phyloP scores from a whole-genome alignment of 2,797 vertebrate species.

The Hemibagrus guttatus region DNA sequence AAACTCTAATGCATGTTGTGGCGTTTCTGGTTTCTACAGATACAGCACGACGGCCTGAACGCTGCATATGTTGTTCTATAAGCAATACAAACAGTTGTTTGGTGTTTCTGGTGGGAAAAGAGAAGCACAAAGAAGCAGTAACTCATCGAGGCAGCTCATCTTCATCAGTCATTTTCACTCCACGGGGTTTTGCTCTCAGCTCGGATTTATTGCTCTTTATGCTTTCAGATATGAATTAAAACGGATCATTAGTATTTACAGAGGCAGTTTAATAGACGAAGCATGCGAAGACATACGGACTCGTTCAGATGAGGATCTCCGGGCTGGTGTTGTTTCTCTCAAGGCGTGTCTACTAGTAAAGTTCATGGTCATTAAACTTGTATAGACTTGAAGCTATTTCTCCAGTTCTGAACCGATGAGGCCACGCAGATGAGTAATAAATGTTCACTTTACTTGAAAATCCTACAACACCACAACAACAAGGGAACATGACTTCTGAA shows the following conservation, averaged over 20 bases:
- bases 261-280: neutral
- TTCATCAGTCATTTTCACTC: constrained; percentile 32
- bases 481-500: neutral
- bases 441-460: neutral
- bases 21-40: neutral
- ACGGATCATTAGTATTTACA: constrained; percentile 16
- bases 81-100: constrained; percentile 2
- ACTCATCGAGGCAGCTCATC: constrained; percentile 11
- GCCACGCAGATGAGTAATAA: constrained; percentile 11
- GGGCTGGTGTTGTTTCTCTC: constrained; percentile 8
- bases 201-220: neutral
- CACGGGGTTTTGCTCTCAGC: neutral
- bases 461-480: neutral
- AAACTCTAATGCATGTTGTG: neutral
- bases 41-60: neutral
- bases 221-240: neutral
- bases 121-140: constrained; percentile 23
- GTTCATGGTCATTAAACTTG: constrained; percentile 31
- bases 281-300: neutral
- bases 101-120: constrained; percentile 19
- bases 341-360: constrained; percentile 19
- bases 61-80: neutral
- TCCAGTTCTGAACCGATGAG: neutral
- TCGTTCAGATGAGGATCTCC: neutral
- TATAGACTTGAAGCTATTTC: constrained; percentile 18